Percentiles rank a stretch among this genome's conserved stretches.
phyloP scores from a whole-genome alignment of 2,797 vertebrate genomes.

The Clarias laeviceps region DNA sequence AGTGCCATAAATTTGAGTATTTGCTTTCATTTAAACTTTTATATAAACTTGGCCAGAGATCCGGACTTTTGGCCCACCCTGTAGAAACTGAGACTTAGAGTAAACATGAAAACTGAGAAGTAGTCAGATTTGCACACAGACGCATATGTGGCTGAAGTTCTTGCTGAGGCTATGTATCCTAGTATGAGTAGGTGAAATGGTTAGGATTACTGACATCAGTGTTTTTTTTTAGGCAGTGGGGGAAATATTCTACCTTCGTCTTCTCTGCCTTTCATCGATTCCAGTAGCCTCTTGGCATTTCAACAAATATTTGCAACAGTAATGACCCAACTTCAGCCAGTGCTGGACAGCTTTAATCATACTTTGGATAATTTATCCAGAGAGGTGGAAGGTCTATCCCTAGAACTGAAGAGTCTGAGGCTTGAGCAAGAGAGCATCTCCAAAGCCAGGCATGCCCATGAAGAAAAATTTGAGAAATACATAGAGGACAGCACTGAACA shows the following conservation, averaged over 20 bases:
- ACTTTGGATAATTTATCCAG: conserved; percentile 73
- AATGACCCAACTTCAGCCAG: conserved; percentile 68
- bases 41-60: too few relatives aligned
- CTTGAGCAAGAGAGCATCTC: background rate
- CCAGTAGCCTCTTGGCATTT: conserved; percentile 56
- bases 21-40: too few relatives aligned
- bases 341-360: conserved; percentile 75
- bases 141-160: background rate
- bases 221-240: conserved; percentile 41
- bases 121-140: background rate
- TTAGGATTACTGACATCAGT: background rate
- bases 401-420: conserved; percentile 42
- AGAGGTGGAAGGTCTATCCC: conserved; percentile 59
- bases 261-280: conserved; percentile 64
- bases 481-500: conserved; percentile 48
- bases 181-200: background rate
- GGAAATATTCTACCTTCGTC: conserved; percentile 33
- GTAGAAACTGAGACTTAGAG: background rate
- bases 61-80: too few relatives aligned
- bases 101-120: background rate
- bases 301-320: conserved; percentile 70
- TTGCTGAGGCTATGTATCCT: background rate
- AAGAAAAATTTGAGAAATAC: conserved; percentile 27
- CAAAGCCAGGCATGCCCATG: conserved; percentile 1
- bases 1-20: too few relatives aligned